These are phyloP conservation scores for Papilio helenus DNA, from an alignment of 1,140 invertebrate species.

Conservation along the genomic window DNA sequence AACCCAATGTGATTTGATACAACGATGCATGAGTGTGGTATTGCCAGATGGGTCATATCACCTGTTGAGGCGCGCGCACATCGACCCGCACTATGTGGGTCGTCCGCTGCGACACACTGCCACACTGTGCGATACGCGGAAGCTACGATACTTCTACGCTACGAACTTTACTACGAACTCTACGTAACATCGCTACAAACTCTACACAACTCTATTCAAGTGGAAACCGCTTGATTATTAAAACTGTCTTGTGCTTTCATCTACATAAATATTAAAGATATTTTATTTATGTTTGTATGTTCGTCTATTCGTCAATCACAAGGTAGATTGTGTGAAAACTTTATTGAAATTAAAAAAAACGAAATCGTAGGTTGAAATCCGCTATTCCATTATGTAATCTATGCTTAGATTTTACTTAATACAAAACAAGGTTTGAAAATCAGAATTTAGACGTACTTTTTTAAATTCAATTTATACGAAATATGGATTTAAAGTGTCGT, in stretches of 20 bases:
- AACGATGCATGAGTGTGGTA: neutral
- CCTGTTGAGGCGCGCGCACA: conserved; percentile 57
- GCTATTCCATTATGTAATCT: neutral
- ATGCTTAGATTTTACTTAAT: neutral
- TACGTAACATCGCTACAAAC: neutral
- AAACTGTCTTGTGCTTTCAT: neutral
- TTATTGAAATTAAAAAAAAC: neutral
- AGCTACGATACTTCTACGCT: conserved; percentile 9
- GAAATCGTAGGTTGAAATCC: neutral
- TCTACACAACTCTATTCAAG: neutral
- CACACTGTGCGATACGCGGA: neutral
- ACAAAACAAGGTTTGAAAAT: too few species aligned
- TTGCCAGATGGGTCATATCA: conserved; percentile 26
- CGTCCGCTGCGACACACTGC: conserved; percentile 20
- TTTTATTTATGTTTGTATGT: too few species aligned
- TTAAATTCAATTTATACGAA: too few species aligned
- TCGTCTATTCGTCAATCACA: neutral
- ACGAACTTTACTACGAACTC: neutral
- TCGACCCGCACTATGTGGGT: conserved; percentile 47
- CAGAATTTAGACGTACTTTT: too few species aligned
- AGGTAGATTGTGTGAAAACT: neutral
- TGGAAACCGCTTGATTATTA: neutral
- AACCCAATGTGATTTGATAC: too few species aligned
- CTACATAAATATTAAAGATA: neutral
- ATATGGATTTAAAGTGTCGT: too few species aligned